Percentiles rank a stretch among this genome's conserved stretches.
Evolutionary conservation across 2,113 vertebrate species (phyloP).

Genomic region (Anseranas semipalmata): DNA sequence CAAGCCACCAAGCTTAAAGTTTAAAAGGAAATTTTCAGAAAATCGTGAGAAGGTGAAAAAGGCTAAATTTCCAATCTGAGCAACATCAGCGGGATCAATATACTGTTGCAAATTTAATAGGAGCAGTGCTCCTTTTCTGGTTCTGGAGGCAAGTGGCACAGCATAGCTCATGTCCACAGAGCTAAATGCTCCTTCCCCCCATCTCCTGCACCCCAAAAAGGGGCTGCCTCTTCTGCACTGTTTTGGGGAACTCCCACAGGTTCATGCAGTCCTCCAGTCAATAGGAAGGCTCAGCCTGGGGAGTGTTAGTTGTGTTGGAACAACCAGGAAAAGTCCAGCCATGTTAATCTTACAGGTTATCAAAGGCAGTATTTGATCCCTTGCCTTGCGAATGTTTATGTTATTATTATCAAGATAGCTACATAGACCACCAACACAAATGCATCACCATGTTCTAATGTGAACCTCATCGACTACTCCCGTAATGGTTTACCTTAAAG

Average conservation of each 20-base stretch:
- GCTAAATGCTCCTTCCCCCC: not conserved
- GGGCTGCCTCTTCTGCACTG: not conserved
- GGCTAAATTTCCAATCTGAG: not conserved
- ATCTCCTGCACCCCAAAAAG: not conserved
- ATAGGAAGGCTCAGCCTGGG: not conserved
- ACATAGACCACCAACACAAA: not conserved
- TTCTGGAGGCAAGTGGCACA: not conserved
- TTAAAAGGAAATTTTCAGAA: not conserved
- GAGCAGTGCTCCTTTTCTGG: not conserved
- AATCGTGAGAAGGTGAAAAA: not conserved
- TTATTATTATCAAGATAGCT: not conserved
- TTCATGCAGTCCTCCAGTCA: not conserved
- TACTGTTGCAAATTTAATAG: not conserved
- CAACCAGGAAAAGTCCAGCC: not conserved
- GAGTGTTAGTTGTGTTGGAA: not conserved
- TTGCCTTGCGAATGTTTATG: not conserved
- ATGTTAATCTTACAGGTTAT: not conserved
- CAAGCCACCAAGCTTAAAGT: too few relatives aligned
- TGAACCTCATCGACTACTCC: not conserved
- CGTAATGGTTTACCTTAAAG: not conserved
- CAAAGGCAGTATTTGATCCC: not conserved
- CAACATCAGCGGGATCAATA: not conserved
- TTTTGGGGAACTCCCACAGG: not conserved
- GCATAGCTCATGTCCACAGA: not conserved
- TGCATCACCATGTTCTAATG: not conserved